Evolutionary conservation across 2,888 invertebrate genomes (phyloP).

Genomic region (Azorinus chamasolen): DNA sequence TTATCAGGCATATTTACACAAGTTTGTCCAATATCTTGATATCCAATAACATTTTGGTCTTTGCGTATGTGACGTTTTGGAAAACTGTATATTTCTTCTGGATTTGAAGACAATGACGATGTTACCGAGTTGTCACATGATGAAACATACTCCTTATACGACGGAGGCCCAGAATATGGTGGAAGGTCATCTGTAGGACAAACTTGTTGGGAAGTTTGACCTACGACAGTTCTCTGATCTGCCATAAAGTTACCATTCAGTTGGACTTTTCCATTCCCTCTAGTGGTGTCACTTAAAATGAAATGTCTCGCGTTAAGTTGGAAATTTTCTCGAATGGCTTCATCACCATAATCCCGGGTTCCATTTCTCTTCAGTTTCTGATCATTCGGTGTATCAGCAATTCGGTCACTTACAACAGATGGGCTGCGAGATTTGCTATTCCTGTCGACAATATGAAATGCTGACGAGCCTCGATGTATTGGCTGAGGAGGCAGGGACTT

Average conservation of each 20-base stretch:
- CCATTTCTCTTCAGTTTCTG: conserved; percentile 9
- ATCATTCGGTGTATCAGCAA: background rate
- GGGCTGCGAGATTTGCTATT: conserved; percentile 44
- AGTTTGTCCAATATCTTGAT: conserved; percentile 4
- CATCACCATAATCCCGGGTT: conserved; percentile 46
- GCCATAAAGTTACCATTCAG: background rate
- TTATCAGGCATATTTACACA: background rate
- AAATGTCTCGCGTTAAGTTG: conserved; percentile 62
- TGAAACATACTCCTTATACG: conserved; percentile 71
- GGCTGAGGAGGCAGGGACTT: conserved; percentile 60
- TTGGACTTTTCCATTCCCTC: too few relatives aligned
- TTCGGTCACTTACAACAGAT: conserved; percentile 41
- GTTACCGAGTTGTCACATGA: conserved; percentile 65
- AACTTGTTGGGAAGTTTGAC: background rate
- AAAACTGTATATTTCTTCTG: conserved; percentile 56
- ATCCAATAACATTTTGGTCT: conserved; percentile 5
- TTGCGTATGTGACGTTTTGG: conserved; percentile 35
- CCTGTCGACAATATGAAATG: conserved; percentile 68
- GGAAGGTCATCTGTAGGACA: conserved; percentile 59
- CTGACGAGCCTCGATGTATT: conserved; percentile 64
- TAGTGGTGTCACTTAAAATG: conserved; percentile 11
- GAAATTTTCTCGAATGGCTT: conserved; percentile 68
- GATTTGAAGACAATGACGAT: conserved; percentile 61
- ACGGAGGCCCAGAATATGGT: conserved; percentile 75
- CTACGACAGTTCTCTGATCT: background rate